Base-by-base conservation (phyloP, 2,113 vertebrate species). In the Nothocercus julius region DNA sequence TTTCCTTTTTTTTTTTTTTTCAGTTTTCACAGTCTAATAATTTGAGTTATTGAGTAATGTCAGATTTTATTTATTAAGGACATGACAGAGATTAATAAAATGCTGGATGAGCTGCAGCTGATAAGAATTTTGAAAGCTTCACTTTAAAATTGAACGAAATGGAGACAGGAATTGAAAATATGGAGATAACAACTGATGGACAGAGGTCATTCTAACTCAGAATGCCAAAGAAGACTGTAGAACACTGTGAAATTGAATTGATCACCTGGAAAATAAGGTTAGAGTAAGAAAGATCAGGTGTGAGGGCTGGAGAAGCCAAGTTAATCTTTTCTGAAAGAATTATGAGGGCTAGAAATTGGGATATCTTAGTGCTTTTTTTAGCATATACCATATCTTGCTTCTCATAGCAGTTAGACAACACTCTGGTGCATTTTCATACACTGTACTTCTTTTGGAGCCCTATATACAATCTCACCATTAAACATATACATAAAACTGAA, bases 221-320 rank as follows among this genome's bases (percentile, higher is more conserved):
- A 96, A 82, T 67, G 96, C 87, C 76, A 80, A 87, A 94, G 53
- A 42, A 4, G 44, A 32, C 59, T 70, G 89, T 92, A 67, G 66
- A 89, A 93, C 0, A 16, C 53, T 93, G 53, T 95, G 92, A 97
- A 97, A 97, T 97, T 95, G 97, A 97, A 86, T 87, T 97, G 90
- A 97, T 97, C 96, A 97, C 59, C 87, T 97, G 94, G 93, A 97
- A 97, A 97, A 97, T 95, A 93, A 87, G 68, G 73, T 91, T 95
- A 96, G 81, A 85, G 64, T 78, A 90, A 87, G 64, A 93, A 94
- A 79, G 89, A 73, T 69, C 66, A 83, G 73, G 82, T 96, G 72
- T 78, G 81, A 89, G 85, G 87, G 54, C n/a, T 85, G 36, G 12
- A 91, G 62, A 92, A 95, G 24, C 62, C 68, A 34, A 91, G 67